Conservation (phyloP, 2,888 invertebrate species). For the Dorcus parallelipipedus region DNA sequence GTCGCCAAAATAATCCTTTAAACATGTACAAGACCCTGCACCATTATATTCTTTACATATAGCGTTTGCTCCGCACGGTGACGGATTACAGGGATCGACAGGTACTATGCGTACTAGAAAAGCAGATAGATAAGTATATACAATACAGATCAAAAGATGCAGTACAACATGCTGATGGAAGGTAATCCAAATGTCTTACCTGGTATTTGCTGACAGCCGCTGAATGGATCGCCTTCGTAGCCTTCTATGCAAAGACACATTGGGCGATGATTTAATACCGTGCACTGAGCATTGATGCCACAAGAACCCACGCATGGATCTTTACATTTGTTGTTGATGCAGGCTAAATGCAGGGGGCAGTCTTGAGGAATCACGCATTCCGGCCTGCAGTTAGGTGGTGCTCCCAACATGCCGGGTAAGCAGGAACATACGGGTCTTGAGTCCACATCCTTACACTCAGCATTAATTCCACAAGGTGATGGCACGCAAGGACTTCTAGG, state of each 20-base stretch:
- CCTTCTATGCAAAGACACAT: slow-evolving; percentile 70
- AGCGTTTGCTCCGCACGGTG: slow-evolving; percentile 78
- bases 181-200: slow-evolving; percentile 37
- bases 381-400: slow-evolving; percentile 74
- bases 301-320: slow-evolving; percentile 76
- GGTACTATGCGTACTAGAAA: slow-evolving; percentile 48
- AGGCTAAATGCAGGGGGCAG: slow-evolving; percentile 71
- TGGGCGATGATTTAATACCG: slow-evolving; percentile 71
- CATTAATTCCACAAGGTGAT: slow-evolving; percentile 68
- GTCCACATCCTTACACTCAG: slow-evolving; percentile 63
- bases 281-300: slow-evolving; percentile 72
- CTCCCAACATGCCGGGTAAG: slow-evolving; percentile 69
- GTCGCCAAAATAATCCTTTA: slow-evolving; percentile 72
- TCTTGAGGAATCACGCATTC: slow-evolving; percentile 77
- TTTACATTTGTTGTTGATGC: slow-evolving; percentile 67
- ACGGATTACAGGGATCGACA: slow-evolving; percentile 71
- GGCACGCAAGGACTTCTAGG: slow-evolving; percentile 67
- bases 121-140: slow-evolving; percentile 9
- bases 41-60: slow-evolving; percentile 71
- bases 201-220: slow-evolving; percentile 62
- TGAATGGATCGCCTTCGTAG: slow-evolving; percentile 78
- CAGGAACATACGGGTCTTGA: slow-evolving; percentile 71
- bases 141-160: slow-evolving; percentile 13
- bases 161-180: neutral
- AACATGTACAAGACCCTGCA: slow-evolving; percentile 73